These are phyloP conservation scores for Hermatobates lingyangjiaoensis DNA, from an alignment of 1,140 invertebrate genomes.

Conservation along the genomic window DNA sequence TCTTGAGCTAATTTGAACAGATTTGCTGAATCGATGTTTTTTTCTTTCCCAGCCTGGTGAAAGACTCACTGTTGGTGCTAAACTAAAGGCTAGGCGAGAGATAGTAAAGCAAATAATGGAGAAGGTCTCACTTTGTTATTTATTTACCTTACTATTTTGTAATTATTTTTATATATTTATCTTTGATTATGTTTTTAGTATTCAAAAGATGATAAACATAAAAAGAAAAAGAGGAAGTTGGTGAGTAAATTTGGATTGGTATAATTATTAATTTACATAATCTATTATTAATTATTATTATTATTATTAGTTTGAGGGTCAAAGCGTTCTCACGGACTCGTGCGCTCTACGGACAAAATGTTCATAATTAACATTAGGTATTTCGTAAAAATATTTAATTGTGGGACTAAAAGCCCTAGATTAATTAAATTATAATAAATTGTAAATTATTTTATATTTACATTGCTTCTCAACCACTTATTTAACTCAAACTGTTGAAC, in stretches of 20 bases:
- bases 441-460: too few relatives aligned
- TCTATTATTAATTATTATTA: neutral
- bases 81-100: conserved; percentile 25
- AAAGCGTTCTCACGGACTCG: too few relatives aligned
- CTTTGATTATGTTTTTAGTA: neutral
- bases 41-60: conserved; percentile 7
- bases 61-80: conserved; percentile 19
- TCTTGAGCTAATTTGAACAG: neutral
- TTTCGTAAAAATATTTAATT: too few relatives aligned
- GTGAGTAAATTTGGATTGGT: neutral
- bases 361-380: too few relatives aligned
- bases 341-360: too few relatives aligned
- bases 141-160: too few relatives aligned
- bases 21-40: neutral
- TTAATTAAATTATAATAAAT: too few relatives aligned
- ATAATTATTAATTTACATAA: neutral
- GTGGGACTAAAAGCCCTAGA: too few relatives aligned
- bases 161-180: neutral
- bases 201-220: neutral
- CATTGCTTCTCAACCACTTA: too few relatives aligned
- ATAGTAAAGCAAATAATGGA: conserved; percentile 20
- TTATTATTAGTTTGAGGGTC: neutral
- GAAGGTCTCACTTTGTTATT: neutral
- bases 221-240: neutral
- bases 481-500: too few relatives aligned